Percentiles rank a stretch among this genome's conserved stretches.
Conservation (phyloP, 2,888 invertebrate species). For the Nephrotoma guestfalica region DNA sequence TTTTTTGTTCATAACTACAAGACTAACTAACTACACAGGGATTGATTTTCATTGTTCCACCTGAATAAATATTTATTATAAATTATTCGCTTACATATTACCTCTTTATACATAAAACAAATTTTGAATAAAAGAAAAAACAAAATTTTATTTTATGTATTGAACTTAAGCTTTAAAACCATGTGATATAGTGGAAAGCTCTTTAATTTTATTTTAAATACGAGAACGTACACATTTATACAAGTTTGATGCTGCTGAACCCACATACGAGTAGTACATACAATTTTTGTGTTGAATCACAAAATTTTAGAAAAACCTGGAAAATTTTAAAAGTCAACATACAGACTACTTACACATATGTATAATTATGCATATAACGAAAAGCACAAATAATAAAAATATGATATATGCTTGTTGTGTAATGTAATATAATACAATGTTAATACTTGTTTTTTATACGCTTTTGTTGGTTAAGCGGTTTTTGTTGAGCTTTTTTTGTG, state of each 20-base stretch:
- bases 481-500: not conserved
- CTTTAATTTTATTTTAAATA: not conserved
- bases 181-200: not conserved
- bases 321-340: not conserved
- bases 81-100: not conserved
- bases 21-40: not conserved
- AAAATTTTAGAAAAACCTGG: not conserved
- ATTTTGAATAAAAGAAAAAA: not conserved
- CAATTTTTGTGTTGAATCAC: not conserved
- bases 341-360: not conserved
- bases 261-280: not conserved
- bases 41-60: not conserved
- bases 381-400: not conserved
- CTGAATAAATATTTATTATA: not conserved
- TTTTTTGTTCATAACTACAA: not conserved
- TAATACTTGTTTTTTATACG: not conserved
- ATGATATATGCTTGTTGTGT: not conserved
- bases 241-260: not conserved
- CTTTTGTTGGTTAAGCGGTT: not conserved
- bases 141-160: not conserved
- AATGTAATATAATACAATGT: not conserved
- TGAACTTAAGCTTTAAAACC: not conserved
- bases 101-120: not conserved
- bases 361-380: not conserved
- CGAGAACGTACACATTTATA: not conserved